Evolutionary conservation across 2,113 vertebrate species (phyloP), one percentile per base, ranked within the genome.

Genomic region (Prochilodus magdalenae): DNA sequence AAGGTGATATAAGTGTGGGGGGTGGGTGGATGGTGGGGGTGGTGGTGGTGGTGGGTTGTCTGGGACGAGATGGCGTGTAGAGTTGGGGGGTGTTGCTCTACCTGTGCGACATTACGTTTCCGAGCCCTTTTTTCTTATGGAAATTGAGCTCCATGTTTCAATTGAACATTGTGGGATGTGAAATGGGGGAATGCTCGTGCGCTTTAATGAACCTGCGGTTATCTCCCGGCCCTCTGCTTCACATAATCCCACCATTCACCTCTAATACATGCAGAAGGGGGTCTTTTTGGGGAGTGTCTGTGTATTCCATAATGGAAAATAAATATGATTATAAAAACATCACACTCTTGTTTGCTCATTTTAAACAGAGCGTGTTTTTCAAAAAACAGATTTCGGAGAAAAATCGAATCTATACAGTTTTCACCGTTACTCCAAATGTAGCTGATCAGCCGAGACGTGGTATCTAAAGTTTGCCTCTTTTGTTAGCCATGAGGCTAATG

Each of bases 71-170:
- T 69, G 55, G 77, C 74, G 70, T n/a, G 33, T 73, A 18, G 69
- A 60, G 77, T 24, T 2, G 16, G 20, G 53, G 16, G 53, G 59
- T 18, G 73, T 69, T 55, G 73, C 81, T 79, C 77, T 88, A 88
- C 87, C 88, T 86, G 88, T 76, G 75, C 70, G 72, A 78, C 81
- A 77, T 73, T 78, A 63, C 51, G 24, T 65, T 75, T 82, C 55
- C 22, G 53, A n/a, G 44, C 62, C 53, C 33, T 62, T 77, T 84
- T 87, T 87, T 90, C 87, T 76, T 86, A 89, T 88, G 87, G 87
- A 86, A 89, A 89, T 87, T 44, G 71, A 77, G 75, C 57, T 77
- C 53, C 70, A 30, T 84, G 75, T 87, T 87, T 83, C 82, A 63
- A 87, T 84, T 80, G 77, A 86, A 79, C 33, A 63, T 76, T 76